Percentiles rank a stretch among this genome's conserved stretches.
These are phyloP conservation scores for Zelostemma sp. DNA, from an alignment of 1,140 invertebrate species.

Conservation along the genomic window DNA sequence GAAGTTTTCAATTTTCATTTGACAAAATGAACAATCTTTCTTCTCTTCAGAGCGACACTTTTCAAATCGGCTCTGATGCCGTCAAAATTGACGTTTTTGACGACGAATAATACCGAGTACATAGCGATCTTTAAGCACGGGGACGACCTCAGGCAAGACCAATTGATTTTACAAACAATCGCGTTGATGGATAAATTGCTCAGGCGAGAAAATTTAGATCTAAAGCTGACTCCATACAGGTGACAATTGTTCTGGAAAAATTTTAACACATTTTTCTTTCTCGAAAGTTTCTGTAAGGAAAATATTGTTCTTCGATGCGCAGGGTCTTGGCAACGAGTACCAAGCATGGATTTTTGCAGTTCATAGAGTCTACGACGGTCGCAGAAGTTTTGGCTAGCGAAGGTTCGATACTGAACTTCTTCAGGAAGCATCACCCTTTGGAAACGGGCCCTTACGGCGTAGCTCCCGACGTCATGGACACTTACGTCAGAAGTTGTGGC, in stretches of 20 bases:
- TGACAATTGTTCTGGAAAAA: constrained; percentile 47
- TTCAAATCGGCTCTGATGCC: constrained; percentile 99
- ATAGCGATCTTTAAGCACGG: constrained; percentile 98
- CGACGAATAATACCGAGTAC: constrained; percentile 87
- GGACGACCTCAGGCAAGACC: constrained; percentile 98
- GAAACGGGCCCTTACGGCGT: constrained; percentile 92
- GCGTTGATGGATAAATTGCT: constrained; percentile 98
- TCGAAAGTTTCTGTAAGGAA: constrained; percentile 10
- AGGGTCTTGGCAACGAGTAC: constrained; percentile 91
- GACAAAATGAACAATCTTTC: constrained; percentile 11
- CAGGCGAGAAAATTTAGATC: constrained; percentile 92
- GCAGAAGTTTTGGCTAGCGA: constrained; percentile 91
- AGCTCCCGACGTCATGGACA: constrained; percentile 95
- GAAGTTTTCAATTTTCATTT: constrained; percentile 4
- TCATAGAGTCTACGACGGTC: constrained; percentile 93
- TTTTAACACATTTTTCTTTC: too few relatives aligned
- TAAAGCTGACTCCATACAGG: constrained; percentile 95
- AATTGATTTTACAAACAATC: constrained; percentile 97
- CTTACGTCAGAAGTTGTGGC: constrained; percentile 96
- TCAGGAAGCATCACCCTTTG: constrained; percentile 89
- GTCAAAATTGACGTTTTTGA: constrained; percentile 93
- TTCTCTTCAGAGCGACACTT: constrained; percentile 78
- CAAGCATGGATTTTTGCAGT: constrained; percentile 97
- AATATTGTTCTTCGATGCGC: neutral
- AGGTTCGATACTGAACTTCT: constrained; percentile 91